Base-by-base conservation (phyloP, 92 coral and sea anemone species). In the Phenganax stokvisi region DNA sequence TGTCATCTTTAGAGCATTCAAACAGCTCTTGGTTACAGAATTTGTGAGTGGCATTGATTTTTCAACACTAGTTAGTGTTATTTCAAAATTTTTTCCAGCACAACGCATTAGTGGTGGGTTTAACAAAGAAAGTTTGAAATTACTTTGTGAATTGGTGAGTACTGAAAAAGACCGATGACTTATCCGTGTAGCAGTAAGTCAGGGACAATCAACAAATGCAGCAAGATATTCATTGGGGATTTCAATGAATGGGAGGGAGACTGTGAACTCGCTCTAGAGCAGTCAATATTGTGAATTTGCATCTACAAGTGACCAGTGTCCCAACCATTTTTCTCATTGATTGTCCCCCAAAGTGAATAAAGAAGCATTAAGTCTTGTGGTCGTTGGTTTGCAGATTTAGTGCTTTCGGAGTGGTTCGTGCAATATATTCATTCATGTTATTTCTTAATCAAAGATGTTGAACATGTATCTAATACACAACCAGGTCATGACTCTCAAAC, bases 171-270 rank as follows among this genome's bases (percentile, higher is more conserved):
- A 79, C 84, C 71, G 80, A 29, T 28, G 84, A 28, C 80, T 79
- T 59, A 66, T 84, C 64, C 74, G 75, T 37, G 87, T 85, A 12
- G 80, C 87, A 57, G 74, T 75, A 10, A 58, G 87, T 61, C 87
- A 85, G 71, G 78, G 83, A 15, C 74, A 79, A 55, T 67, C 87
- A 60, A 84, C 71, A 65, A 85, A 79, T 70, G 78, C 70, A 73
- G 84, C 87, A 76, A 84, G 83, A 77, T 25, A 83, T 65, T 71
- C 57, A 62, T 59, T 83, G 86, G 86, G 81, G 11, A 75, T 75
- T 74, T 31, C 81, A 16, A 74, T 20, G 25, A 20, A 20, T 20
- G 25, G 25, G 25, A 20, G 25, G 25, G 25, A 20, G 25, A 20
- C 25, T 20, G 25, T 20, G 25, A 20, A 20, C 25, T 20, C 25